Conservation (phyloP, 2,888 invertebrate species). For the Pegoplata infirma region DNA sequence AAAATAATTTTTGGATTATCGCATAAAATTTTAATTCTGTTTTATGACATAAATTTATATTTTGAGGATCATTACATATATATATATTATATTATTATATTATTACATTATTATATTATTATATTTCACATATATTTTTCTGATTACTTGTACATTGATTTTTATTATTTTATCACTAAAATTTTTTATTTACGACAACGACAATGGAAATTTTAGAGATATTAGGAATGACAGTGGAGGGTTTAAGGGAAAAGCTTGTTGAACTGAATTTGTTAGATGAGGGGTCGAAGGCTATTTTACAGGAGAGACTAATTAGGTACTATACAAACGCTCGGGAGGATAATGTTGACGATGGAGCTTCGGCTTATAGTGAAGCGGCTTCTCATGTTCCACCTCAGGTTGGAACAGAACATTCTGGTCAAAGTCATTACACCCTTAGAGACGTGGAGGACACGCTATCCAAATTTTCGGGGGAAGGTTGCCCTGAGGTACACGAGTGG, state of each 20-base stretch:
- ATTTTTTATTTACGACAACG: too few species aligned
- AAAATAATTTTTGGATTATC: too few species aligned
- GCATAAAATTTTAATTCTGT: too few species aligned
- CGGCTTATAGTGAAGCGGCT: neutral
- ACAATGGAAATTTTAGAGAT: constrained; percentile 24
- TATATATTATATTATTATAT: too few species aligned
- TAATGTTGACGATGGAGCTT: neutral
- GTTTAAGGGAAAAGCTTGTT: constrained; percentile 6
- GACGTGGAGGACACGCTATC: constrained; percentile 3
- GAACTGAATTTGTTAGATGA: neutral
- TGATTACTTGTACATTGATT: too few species aligned
- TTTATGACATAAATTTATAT: too few species aligned
- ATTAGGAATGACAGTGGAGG: constrained; percentile 10
- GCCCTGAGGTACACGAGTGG: neutral
- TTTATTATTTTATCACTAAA: too few species aligned
- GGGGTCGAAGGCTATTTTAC: constrained; percentile 7
- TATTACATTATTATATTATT: too few species aligned
- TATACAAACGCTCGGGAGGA: neutral
- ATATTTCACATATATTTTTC: too few species aligned
- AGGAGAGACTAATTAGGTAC: neutral
- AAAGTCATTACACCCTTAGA: neutral
- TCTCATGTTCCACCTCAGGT: too few species aligned
- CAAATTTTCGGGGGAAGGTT: constrained; percentile 3
- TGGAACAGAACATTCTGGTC: neutral
- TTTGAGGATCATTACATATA: too few species aligned